Evolutionary conservation across 2,888 invertebrate genomes (phyloP).

Genomic region (Tenthredo notha): DNA sequence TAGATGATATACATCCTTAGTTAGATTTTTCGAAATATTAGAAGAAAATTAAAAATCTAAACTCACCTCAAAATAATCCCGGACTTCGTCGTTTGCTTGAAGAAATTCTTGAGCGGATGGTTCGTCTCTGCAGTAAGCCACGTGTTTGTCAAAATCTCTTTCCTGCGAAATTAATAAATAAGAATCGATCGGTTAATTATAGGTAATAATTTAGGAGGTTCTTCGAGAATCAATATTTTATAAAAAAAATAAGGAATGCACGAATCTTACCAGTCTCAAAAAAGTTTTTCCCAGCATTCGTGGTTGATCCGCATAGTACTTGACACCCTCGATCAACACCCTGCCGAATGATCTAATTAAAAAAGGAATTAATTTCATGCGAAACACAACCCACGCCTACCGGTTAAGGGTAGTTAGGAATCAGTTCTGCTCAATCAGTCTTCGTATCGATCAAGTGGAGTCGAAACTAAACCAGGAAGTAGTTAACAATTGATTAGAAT

Average conservation of each 20-base stretch:
- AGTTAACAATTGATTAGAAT: conserved; percentile 38
- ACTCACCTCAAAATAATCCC: conserved; percentile 91
- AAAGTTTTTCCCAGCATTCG: conserved; percentile 93
- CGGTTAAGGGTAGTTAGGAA: conserved; percentile 62
- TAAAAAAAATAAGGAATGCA: conserved; percentile 38
- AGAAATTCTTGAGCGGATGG: conserved; percentile 91
- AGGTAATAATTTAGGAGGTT: neutral
- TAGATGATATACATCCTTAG: neutral
- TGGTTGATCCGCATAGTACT: conserved; percentile 95
- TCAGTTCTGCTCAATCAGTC: conserved; percentile 52
- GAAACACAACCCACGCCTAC: conserved; percentile 73
- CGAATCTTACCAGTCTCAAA: conserved; percentile 84
- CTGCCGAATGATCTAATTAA: conserved; percentile 82
- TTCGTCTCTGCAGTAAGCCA: conserved; percentile 93
- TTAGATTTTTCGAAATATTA: conserved; percentile 19
- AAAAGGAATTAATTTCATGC: conserved; percentile 77
- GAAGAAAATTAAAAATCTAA: neutral
- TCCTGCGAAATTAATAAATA: conserved; percentile 79
- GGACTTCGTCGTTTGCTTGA: conserved; percentile 84
- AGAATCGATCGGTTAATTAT: neutral
- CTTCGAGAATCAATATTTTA: neutral
- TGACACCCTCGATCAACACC: conserved; percentile 94
- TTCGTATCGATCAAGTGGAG: conserved; percentile 51
- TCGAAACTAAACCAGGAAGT: conserved; percentile 46
- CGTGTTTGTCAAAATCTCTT: conserved; percentile 96